Base-by-base conservation (phyloP, 30 jellyfish, hydroid and myxozoan genomes). In the Sanderia malayensis region DNA sequence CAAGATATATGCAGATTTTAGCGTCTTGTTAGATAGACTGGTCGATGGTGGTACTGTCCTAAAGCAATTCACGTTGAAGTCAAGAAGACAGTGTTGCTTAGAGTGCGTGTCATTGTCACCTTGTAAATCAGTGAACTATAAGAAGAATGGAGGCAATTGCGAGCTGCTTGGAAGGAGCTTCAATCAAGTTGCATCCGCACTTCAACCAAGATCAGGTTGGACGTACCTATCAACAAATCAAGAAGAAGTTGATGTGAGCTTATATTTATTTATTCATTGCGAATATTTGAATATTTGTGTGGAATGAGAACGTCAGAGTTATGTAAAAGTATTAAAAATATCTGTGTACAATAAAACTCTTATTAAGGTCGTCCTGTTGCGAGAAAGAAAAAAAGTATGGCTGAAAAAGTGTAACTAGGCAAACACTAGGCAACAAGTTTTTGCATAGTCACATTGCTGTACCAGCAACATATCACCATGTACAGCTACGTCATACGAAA, bases 201-300 rank as follows among this genome's bases (percentile, higher is more conserved):
- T 74, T 17, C 34, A 4, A n/a, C 11, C 45, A 37, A 17, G 47
- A 10, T 13, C 75, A 17, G 79, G 86, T 25, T 74, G 86, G 86
- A 19, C 2, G 21, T 60, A 31, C 25, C 44, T 74, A 26, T 7
- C 86, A 59, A 74, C 86, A 0, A 27, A 60, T 20, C 78, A 74
- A 9, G 44, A 74, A 29, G 73, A 25, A 9, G 9, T 37, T 21
- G 28, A 32, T 59, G 86, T 74, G 31, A 58, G 86, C 9, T 17
- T 17, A 11, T 24, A 19, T 46, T 8, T 41, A 6, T 41, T 15
- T 41, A 41, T 15, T 41, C 8, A 41, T 15, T 6, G 15, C 15
- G 8, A 41, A 8, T 41, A 41, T 41, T 15, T 6, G 11, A 6
- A 15, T 6, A 15, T 15, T 41, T 6, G 15, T 41, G 15, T 8